Conservation (phyloP, 2,113 vertebrate genomes). For the Craseonycteris thonglongyai region DNA sequence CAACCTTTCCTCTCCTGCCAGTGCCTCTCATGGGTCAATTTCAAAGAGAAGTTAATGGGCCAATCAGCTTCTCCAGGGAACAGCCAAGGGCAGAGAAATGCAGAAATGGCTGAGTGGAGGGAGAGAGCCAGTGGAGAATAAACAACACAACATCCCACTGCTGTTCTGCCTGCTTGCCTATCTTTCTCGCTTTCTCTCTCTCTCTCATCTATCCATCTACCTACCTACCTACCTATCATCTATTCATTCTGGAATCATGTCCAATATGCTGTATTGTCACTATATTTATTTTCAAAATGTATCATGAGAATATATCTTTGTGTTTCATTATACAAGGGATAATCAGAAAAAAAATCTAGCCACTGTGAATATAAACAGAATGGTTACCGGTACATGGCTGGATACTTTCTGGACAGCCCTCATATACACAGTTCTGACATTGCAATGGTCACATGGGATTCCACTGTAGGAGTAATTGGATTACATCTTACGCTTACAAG, state of each 20-base stretch:
- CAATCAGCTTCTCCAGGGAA: background rate
- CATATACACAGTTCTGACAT: background rate
- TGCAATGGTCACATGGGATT: background rate
- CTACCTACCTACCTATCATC: too few species aligned
- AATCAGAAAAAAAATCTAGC: too few species aligned
- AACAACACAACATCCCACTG: background rate
- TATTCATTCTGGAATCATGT: background rate
- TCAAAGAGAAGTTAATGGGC: background rate
- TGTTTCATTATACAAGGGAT: background rate
- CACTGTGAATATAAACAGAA: too few species aligned
- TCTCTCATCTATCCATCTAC: too few species aligned
- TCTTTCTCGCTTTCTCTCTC: background rate
- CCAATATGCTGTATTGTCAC: background rate
- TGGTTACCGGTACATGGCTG: too few species aligned
- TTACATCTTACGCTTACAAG: background rate
- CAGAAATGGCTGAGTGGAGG: background rate
- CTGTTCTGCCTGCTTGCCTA: background rate
- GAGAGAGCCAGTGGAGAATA: background rate
- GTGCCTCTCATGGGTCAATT: background rate
- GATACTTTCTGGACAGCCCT: too few species aligned
- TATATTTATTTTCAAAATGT: background rate
- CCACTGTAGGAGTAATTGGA: background rate
- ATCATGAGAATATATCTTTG: background rate
- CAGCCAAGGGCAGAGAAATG: background rate
- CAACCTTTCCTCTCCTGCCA: background rate